These are phyloP conservation scores for Nansenia antarctica DNA, from an alignment of 2,113 vertebrate species.

Conservation along the genomic window DNA sequence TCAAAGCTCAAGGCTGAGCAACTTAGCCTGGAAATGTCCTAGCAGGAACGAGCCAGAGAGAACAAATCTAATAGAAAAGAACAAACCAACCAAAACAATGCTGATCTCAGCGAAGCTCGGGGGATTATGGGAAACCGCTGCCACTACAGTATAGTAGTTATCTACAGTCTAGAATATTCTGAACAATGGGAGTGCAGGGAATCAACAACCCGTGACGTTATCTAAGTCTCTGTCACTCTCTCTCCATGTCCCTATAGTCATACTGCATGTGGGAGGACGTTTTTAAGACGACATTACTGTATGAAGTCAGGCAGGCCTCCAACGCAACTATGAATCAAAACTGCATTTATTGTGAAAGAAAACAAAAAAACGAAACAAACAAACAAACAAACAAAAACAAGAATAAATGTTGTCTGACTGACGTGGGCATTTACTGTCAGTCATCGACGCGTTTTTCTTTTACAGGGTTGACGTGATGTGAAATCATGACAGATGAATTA, in stretches of 20 bases:
- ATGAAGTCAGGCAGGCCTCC: not conserved
- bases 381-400: not conserved
- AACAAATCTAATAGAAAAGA: not conserved
- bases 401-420: slow-evolving; percentile 59
- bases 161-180: not conserved
- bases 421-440: slow-evolving; percentile 55
- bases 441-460: slow-evolving; percentile 19
- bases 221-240: slow-evolving; percentile 14
- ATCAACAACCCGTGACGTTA: slow-evolving; percentile 41
- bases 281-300: not conserved
- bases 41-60: not conserved
- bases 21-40: not conserved
- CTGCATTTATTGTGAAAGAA: not conserved
- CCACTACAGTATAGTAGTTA: not conserved
- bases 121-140: not conserved
- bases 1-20: not conserved
- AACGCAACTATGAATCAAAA: not conserved
- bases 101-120: not conserved
- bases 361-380: not conserved
- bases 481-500: slow-evolving; percentile 71
- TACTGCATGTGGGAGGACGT: not conserved
- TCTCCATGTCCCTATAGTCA: not conserved
- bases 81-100: not conserved
- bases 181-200: slow-evolving; percentile 33
- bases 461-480: slow-evolving; percentile 49